Evolutionary conservation across 2,113 vertebrate species (phyloP).

Genomic region (Echinops telfairi): DNA sequence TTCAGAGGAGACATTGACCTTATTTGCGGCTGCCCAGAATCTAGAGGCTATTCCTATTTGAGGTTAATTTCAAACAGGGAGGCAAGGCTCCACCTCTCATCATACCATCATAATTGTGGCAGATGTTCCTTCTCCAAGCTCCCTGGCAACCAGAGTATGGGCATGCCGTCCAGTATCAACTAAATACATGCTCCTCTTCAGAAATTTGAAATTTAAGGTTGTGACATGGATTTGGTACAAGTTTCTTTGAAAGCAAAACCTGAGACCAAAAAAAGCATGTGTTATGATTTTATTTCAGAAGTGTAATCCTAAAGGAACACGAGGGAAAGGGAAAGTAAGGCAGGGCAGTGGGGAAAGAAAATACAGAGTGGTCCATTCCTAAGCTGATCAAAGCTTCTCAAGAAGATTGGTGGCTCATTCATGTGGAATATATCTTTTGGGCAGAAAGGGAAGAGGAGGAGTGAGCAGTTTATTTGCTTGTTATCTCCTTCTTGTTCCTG

Average conservation of each 20-base stretch:
- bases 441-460: neutral
- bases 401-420: neutral
- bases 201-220: neutral
- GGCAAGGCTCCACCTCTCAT: neutral
- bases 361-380: neutral
- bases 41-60: neutral
- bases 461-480: neutral
- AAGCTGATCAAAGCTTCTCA: neutral
- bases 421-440: neutral
- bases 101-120: neutral
- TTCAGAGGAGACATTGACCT: neutral
- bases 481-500: neutral
- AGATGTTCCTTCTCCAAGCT: slow-evolving; percentile 13
- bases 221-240: neutral
- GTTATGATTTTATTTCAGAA: neutral
- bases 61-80: neutral
- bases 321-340: neutral
- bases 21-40: neutral
- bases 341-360: neutral
- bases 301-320: neutral
- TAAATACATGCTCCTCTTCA: neutral
- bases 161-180: neutral
- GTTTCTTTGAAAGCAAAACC: neutral
- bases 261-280: neutral
- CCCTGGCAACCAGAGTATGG: neutral